A percentile compares a stretch with the other conserved stretches of the same genome.
Evolutionary conservation across 2,113 vertebrate genomes (phyloP).

Genomic region (Galbula dea): DNA sequence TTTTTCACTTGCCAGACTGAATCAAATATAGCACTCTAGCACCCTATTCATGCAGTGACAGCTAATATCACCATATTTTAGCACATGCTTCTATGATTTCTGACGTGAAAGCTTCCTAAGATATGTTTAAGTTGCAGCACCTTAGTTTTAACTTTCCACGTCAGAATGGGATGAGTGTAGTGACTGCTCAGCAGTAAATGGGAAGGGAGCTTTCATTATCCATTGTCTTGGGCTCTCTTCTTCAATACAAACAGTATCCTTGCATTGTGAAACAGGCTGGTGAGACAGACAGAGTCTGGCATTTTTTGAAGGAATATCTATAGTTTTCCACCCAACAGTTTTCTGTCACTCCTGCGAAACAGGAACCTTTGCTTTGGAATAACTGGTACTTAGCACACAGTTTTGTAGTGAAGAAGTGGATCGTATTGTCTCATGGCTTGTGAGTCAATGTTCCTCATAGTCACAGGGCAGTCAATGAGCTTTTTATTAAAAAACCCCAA

Average conservation of each 20-base stretch:
- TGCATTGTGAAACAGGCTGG: background rate
- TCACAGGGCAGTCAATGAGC: background rate
- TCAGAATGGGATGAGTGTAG: background rate
- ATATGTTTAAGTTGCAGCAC: background rate
- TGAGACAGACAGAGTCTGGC: background rate
- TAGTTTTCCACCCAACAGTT: background rate
- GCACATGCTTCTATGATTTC: background rate
- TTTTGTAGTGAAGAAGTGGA: background rate
- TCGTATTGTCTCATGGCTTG: background rate
- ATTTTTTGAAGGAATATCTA: slow-evolving; percentile 36
- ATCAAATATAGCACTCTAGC: background rate
- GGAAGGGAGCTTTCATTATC: background rate
- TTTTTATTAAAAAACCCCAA: background rate
- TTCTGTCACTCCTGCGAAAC: background rate
- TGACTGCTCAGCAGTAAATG: background rate
- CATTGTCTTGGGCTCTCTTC: background rate
- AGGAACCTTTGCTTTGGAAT: background rate
- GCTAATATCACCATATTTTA: background rate
- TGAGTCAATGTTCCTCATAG: background rate
- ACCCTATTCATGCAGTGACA: background rate
- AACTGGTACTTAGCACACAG: background rate
- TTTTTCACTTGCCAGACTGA: background rate
- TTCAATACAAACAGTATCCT: background rate
- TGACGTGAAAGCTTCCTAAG: background rate
- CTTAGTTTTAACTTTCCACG: background rate